Percentiles rank a stretch among this genome's conserved stretches.
Evolutionary conservation across 1,140 invertebrate genomes (phyloP).

Genomic region (Cheumatopsyche charites): DNA sequence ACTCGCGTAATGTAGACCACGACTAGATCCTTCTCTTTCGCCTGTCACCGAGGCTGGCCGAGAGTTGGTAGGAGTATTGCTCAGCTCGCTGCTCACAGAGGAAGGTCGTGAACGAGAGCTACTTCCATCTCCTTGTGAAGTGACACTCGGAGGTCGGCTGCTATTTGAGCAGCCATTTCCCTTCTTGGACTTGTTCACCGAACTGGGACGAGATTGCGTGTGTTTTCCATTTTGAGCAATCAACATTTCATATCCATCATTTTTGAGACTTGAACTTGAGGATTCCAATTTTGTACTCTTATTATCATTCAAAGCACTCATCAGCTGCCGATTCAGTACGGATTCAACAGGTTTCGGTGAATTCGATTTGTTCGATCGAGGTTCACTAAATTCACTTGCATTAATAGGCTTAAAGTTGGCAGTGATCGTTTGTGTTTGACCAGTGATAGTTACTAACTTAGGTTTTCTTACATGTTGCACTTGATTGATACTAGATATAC

Average conservation of each 20-base stretch:
- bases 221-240: conserved; percentile 43
- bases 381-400: conserved; percentile 37
- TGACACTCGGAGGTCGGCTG: conserved; percentile 44
- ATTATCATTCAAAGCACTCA: conserved; percentile 33
- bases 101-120: conserved; percentile 50
- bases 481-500: conserved; percentile 43
- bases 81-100: conserved; percentile 53
- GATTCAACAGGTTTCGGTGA: conserved; percentile 46
- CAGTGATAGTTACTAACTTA: conserved; percentile 35
- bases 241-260: conserved; percentile 39
- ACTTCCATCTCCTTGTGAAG: conserved; percentile 36
- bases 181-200: conserved; percentile 51
- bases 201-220: conserved; percentile 52
- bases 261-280: not conserved
- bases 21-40: conserved; percentile 48
- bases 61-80: conserved; percentile 48
- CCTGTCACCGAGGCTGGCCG: conserved; percentile 57
- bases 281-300: conserved; percentile 34
- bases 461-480: conserved; percentile 40
- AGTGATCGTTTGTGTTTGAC: conserved; percentile 44
- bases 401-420: conserved; percentile 47
- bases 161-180: conserved; percentile 24
- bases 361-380: conserved; percentile 38
- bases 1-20: conserved; percentile 67
- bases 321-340: conserved; percentile 45